Evolutionary conservation across 1,140 invertebrate species (phyloP), one percentile per base, ranked within the genome.

Genomic region (Monochamus saltuarius): DNA sequence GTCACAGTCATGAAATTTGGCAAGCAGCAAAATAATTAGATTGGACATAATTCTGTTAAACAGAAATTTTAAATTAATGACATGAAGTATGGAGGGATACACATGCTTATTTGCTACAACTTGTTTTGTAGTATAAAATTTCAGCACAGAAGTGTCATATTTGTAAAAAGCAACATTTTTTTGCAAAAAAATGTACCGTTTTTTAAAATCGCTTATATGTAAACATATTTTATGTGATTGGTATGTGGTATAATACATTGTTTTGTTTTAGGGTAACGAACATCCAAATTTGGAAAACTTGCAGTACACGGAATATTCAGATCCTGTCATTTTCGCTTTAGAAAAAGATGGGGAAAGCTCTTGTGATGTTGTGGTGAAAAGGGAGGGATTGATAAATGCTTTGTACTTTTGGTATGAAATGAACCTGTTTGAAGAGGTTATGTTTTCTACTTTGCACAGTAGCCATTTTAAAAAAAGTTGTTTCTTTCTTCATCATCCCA

Each of bases 271-370:
- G 67, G 65, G 65, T 19, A 56, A 22, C 50, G 65, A 67, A 50
- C 67, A 69, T 59, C 65, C 67, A 0, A 64, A 63, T 59, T 50
- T 69, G 13, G 67, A 69, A 36, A 42, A 59, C 10, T 62, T 69
- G 34, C 46, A 16, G 1, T 60, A 66, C 34, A 51, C 14, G 11
- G 61, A 62, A 47, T 57, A 62, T 54, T 66, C 65, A 1, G 38
- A 16, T 46, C 61, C 65, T 10, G 62, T 66, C 11, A 45, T 35
- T 3, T 66, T 66, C 10, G 51, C 42, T 10, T 17, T 66, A 9
- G 61, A 62, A 34, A 45, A 47, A 11, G 46, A 60, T 14, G 55
- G 54, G 14, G 56, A 53, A 43, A 61, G 58, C 11, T 56, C 57
- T 9, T 39, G 47, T 49, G 51, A 55, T 13, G 37, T 66, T 45